phyloP scores from a whole-genome alignment of 2,797 vertebrate genomes.

The Enteromius unitaeniatus region DNA sequence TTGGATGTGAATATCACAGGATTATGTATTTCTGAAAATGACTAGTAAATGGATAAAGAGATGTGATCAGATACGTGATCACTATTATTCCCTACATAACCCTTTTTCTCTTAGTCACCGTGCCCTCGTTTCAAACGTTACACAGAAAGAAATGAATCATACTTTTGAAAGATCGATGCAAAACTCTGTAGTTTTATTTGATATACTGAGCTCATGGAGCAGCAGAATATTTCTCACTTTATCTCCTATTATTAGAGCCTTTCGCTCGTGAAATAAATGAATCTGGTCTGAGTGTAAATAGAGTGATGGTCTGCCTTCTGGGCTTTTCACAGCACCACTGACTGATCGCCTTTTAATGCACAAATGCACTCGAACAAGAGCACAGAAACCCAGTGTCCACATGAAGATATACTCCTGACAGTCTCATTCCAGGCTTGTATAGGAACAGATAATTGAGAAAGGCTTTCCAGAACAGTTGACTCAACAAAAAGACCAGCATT shows the following conservation, averaged over 20 bases:
- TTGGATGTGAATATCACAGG: neutral
- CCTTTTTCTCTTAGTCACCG: neutral
- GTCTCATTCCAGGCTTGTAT: slow-evolving; percentile 60
- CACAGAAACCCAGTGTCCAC: slow-evolving; percentile 51
- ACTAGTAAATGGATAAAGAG: neutral
- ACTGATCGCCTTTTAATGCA: neutral
- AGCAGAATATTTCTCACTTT: neutral
- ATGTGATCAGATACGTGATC: neutral
- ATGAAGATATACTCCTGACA: slow-evolving; percentile 55
- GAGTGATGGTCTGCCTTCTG: neutral
- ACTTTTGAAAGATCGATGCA: neutral
- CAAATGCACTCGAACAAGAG: slow-evolving; percentile 33
- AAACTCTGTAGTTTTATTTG: neutral
- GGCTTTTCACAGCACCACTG: neutral
- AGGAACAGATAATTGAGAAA: slow-evolving; percentile 62
- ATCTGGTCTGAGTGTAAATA: neutral
- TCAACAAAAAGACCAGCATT: slow-evolving; percentile 53
- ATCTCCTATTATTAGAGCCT: neutral
- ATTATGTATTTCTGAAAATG: neutral
- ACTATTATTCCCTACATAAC: neutral
- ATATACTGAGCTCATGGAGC: neutral
- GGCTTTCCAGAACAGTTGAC: slow-evolving; percentile 49
- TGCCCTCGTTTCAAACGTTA: neutral
- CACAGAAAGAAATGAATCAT: neutral
- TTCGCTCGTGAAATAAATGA: neutral